Base-by-base conservation (phyloP, 2,797 vertebrate species). In the Xerus rutilus region DNA sequence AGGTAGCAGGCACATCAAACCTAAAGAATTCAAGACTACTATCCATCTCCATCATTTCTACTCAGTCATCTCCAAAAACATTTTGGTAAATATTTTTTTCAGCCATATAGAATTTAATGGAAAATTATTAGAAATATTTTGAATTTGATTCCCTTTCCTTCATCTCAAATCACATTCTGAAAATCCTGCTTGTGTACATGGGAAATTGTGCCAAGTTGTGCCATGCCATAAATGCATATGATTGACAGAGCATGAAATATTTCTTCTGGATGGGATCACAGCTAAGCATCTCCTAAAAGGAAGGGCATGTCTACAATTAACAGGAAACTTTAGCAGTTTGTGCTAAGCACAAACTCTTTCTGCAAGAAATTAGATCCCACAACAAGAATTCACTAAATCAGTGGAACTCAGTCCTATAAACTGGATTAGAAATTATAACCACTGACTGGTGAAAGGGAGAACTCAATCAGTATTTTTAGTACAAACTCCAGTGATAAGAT, bases 51-150 rank as follows among this genome's bases (percentile, higher is more conserved):
- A 69, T 35, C 14, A 35, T 49, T 91, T 72, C 47, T 69, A 11
- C 17, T 78, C 12, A 25, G 11, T 69, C 45, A 32, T 86, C 17
- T 73, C 59, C 69, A n/a, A 81, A 91, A 93, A 10, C 7, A 32
- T 57, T 74, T 59, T 57, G 11, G 14, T 57, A 62, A 65, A 21
- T 30, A 69, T 88, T 88, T 88, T 88, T 90, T 74, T 59, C 43
- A 84, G 49, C 25, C 49, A 43, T 65, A 65, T 59, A 20, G 47
- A 70, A 95, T 79, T 64, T 77, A 90, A 87, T 14, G n/a, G 73
- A 52, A 79, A 92, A 89, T 65, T 67, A 76, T 54, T 62, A 23
- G 69, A 93, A 83, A 57, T 65, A 59, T 65, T 92, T 96, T 52
- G 67, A 84, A 77, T 94, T 92, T 52, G 70, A 59, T 76, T 92